Evolutionary conservation across 2,888 invertebrate species (phyloP).

Genomic region (Limenitis arthemis): DNA sequence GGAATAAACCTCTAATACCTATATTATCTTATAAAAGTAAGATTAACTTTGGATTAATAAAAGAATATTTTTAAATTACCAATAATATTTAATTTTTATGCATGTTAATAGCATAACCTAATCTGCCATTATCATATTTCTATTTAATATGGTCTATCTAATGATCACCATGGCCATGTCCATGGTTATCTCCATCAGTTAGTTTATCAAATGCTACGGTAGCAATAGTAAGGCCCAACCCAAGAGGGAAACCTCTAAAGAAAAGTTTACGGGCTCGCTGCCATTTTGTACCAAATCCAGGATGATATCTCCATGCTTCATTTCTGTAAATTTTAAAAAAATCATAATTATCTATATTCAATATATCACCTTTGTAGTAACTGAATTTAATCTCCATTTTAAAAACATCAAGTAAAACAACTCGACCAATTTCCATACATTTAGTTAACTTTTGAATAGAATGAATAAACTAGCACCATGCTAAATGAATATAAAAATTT

Average conservation of each 20-base stretch:
- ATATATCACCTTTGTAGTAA: too few relatives aligned
- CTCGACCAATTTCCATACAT: neutral
- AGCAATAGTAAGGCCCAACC: conserved; percentile 60
- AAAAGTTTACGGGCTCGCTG: conserved; percentile 57
- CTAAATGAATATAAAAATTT: too few relatives aligned
- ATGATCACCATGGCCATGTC: conserved; percentile 35
- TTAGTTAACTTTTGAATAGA: too few relatives aligned
- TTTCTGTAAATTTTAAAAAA: conserved; percentile 71
- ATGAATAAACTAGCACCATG: too few relatives aligned
- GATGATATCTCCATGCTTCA: conserved; percentile 86
- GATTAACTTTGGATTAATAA: neutral
- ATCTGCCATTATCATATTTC: neutral
- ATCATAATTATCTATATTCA: too few relatives aligned
- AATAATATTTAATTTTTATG: neutral
- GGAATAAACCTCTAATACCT: too few relatives aligned
- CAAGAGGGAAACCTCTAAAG: conserved; percentile 77
- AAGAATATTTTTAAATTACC: neutral
- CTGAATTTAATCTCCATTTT: neutral
- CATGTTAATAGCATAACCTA: neutral
- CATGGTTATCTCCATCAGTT: conserved; percentile 46
- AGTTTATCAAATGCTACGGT: conserved; percentile 39
- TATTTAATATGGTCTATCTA: conserved; percentile 1
- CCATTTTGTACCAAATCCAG: conserved; percentile 70
- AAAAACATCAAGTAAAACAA: neutral
- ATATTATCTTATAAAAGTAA: too few relatives aligned